Percentiles rank a stretch among this genome's conserved stretches.
Evolutionary conservation across 2,113 vertebrate species (phyloP).

Genomic region (Saccopteryx bilineata): DNA sequence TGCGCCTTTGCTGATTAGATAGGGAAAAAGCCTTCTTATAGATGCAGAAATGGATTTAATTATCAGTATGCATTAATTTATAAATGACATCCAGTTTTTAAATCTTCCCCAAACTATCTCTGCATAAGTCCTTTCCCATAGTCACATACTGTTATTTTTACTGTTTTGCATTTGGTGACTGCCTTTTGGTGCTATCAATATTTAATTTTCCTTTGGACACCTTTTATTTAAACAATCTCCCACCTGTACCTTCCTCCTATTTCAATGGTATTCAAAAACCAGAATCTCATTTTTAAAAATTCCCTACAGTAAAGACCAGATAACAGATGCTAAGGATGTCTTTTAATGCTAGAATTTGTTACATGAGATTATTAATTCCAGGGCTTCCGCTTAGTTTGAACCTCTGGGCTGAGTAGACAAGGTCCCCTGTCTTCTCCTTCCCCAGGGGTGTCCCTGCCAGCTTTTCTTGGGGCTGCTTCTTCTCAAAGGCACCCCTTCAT

Average conservation of each 20-base stretch:
- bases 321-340: not conserved
- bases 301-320: not conserved
- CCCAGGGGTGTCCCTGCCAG: conserved; percentile 23
- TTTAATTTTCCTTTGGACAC: conserved; percentile 18
- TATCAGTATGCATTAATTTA: not conserved
- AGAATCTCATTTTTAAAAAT: not conserved
- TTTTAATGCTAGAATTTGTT: conserved; percentile 41
- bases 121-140: not conserved
- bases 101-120: not conserved
- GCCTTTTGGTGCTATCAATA: not conserved
- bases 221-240: conserved; percentile 38
- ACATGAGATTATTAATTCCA: not conserved
- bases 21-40: conserved; percentile 35
- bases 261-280: not conserved
- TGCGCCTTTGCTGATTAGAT: conserved; percentile 35
- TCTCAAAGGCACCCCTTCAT: conserved; percentile 73
- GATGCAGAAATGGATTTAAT: conserved; percentile 43
- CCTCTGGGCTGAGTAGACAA: not conserved
- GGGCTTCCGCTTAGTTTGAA: not conserved
- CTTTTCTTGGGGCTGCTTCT: conserved; percentile 72
- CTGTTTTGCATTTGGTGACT: conserved; percentile 6
- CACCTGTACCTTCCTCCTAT: not conserved
- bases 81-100: not conserved
- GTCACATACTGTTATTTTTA: not conserved
- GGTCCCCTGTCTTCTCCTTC: not conserved